Base-by-base conservation (phyloP, 2,888 invertebrate genomes). In the Tiliacea aurago region DNA sequence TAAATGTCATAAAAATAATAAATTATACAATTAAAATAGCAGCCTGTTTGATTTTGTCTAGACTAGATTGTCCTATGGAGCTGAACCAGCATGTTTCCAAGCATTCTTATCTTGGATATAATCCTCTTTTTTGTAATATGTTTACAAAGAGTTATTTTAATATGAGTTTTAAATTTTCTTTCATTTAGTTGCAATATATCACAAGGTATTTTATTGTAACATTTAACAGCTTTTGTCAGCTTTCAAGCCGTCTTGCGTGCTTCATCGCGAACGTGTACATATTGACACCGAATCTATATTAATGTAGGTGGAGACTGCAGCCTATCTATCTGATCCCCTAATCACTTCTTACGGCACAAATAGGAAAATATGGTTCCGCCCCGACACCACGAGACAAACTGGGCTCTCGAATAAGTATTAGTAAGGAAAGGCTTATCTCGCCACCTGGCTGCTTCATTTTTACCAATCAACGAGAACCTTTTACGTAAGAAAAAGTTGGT, bases 281-380 rank as follows among this genome's bases (percentile, higher is more conserved):
- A 75, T 75, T 65, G 64, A 43, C n/a, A 75, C 65, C 41, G 33
- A 43, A 64, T 64, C 64, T 66, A 28, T 75, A 64, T 75, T 33
- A 61, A 75, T 47, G 47, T 41, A 3, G 47, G 13, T 33, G 63
- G 63, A 59, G 20, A 3, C 41, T 45, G 61, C 23, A 15, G 11
- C 23, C 37, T 37, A 61, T 66, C 53, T 28, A 76, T 76, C 28
- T 61, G 81, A 76, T 76, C 59, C 76, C 77, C 49, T 76, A 81
- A 77, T 77, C 76, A 45, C 76, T 66, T 51, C 49, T 55, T 18
- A 61, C 43, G 43, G 61, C 76, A 62, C 49, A 76, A 81, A 55
- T 51, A 49, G 55, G 49, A 33, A 43, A 51, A 56, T 15, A 61
- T 51, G 49, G 66, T 37, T 55, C 9, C 13, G 18, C 18, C 20